Base-by-base conservation (phyloP, 2,797 vertebrate genomes). In the Melanogrammus aeglefinus region DNA sequence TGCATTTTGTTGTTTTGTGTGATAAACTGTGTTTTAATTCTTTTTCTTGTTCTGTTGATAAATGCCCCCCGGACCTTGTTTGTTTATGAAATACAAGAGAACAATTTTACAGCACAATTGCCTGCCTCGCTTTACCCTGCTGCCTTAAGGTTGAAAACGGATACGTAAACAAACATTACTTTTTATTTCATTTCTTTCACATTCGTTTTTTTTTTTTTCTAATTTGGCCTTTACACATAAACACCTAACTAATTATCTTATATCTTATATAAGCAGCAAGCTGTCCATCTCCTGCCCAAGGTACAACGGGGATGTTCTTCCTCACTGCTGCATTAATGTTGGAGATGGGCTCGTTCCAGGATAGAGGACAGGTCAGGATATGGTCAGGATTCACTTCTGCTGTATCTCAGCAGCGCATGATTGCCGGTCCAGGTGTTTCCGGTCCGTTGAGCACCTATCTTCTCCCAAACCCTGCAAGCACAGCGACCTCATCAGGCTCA, bases 51-150 rank as follows among this genome's bases (percentile, higher is more conserved):
- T 24, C n/a, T 2, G 63, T 69, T 69, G 63, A 69, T 69, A 16
- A 69, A 69, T 13, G 63, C 63, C 63, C 63, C n/a, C 8, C 10
- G 24, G 63, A 69, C 63, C 63, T 69, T 69, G 63, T 69, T 27
- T 69, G 63, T 69, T 69, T 69, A 69, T 69, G 63, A 69, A 69
- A 69, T 69, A 27, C 63, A 69, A 27, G 63, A 69, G 63, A n/a
- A 69, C 63, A 27, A 69, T 69, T 69, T 69, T 27, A 3, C n/a
- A 13, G 24, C n/a, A 29, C 63, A 69, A 69, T 69, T 69, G 29
- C 63, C 63, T 27, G 24, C n/a, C 24, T n/a, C n/a, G 57, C 57
- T 63, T 63, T 63, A 63, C 63, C 63, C 12, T 12, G n/a, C 63
- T n/a, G 24, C 63, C 63, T 69, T 27, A 69, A 69, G 57, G 21